Conservation (phyloP, 2,113 vertebrate genomes). For the Nematolebias whitei region DNA sequence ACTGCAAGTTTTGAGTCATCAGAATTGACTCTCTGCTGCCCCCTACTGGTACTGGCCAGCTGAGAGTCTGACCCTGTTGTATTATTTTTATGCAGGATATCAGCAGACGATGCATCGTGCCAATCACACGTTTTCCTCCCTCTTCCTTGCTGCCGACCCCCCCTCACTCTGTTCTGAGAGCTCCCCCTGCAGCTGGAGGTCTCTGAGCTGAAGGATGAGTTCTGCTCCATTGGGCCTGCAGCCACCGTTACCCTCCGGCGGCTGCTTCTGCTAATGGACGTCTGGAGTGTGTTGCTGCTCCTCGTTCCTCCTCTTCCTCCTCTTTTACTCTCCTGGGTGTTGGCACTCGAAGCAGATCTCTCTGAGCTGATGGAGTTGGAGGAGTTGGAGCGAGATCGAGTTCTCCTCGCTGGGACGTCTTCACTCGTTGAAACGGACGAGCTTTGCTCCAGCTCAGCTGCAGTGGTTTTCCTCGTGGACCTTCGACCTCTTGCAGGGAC, state of each 20-base stretch:
- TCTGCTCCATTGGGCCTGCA: conserved; percentile 3
- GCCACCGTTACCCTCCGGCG: conserved; percentile 47
- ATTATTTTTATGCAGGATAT: background rate
- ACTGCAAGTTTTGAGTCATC: conserved; percentile 1
- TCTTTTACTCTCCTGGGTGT: conserved; percentile 19
- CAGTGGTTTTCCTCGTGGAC: conserved; percentile 26
- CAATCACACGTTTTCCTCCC: conserved; percentile 26
- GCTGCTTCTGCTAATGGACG: conserved; percentile 13
- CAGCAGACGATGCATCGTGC: background rate
- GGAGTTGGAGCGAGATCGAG: conserved; percentile 72
- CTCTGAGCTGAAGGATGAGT: conserved; percentile 52
- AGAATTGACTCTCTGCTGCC: conserved; percentile 27
- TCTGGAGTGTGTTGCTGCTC: conserved; percentile 10
- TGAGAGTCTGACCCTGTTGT: conserved; percentile 19
- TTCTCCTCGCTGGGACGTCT: conserved; percentile 55
- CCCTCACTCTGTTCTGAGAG: conserved; percentile 49
- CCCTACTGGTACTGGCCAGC: conserved; percentile 53
- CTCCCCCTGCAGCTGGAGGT: conserved; percentile 46
- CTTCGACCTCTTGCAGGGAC: conserved; percentile 36
- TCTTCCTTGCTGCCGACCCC: conserved; percentile 47
- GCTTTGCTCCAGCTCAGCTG: background rate
- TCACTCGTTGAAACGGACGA: background rate
- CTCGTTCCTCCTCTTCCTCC: conserved; percentile 43
- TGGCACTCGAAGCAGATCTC: conserved; percentile 50
- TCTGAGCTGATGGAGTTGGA: conserved; percentile 74